Conservation (phyloP, 2,113 vertebrate species). For the Nannospalax galili region DNA sequence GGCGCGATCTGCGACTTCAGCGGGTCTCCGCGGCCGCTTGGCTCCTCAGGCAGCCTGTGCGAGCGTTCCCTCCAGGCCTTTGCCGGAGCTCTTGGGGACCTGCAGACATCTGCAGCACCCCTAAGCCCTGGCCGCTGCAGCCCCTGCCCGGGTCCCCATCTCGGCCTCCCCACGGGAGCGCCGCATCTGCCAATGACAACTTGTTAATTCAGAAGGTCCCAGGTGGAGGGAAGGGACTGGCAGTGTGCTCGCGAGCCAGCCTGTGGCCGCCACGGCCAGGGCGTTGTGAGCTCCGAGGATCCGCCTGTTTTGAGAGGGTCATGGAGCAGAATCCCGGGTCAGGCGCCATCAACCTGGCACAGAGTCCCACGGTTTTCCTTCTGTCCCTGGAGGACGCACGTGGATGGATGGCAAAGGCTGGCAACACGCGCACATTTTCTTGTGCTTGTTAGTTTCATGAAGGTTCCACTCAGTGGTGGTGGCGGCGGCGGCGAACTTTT, state of each 20-base stretch:
- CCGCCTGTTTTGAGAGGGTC: background rate
- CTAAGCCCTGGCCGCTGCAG: background rate
- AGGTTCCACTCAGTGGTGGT: background rate
- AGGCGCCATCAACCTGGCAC: rapidly evolving
- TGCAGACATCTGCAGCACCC: background rate
- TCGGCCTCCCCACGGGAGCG: background rate
- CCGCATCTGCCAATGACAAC: background rate
- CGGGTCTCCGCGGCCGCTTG: background rate
- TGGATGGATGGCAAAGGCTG: background rate
- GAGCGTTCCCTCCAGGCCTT: background rate
- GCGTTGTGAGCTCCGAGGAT: background rate
- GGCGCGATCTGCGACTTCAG: background rate
- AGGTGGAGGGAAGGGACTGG: background rate
- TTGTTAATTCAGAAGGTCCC: background rate
- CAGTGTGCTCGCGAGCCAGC: background rate
- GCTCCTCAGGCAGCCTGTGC: background rate
- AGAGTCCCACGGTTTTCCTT: background rate
- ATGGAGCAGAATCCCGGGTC: background rate
- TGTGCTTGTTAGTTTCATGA: background rate
- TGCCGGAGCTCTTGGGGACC: background rate
- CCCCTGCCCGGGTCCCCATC: background rate
- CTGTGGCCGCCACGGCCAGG: background rate
- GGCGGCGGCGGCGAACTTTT: too few relatives aligned
- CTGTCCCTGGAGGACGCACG: background rate
- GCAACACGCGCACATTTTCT: background rate